These are phyloP conservation scores for Andricus curvator DNA, from an alignment of 2,888 invertebrate genomes.

Conservation along the genomic window DNA sequence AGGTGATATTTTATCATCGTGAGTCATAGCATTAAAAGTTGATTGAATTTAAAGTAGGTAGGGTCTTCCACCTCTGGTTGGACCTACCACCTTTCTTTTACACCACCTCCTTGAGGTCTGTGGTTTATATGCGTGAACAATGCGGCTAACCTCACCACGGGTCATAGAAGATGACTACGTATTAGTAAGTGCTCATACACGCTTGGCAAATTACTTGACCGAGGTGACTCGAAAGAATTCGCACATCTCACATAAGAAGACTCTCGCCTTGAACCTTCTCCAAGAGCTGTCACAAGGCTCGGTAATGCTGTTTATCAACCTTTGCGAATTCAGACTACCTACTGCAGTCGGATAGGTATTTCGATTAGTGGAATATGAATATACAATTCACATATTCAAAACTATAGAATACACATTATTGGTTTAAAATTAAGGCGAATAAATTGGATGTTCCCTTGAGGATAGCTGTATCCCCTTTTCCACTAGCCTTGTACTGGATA, in stretches of 20 bases:
- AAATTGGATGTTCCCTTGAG: not conserved
- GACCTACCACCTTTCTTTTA: slow-evolving; percentile 3
- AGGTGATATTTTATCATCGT: not conserved
- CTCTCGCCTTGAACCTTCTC: slow-evolving; percentile 33
- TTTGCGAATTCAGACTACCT: slow-evolving; percentile 34
- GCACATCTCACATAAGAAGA: slow-evolving; percentile 42
- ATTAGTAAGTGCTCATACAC: slow-evolving; percentile 29
- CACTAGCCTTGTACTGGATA: too few relatives aligned
- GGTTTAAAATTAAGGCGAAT: not conserved
- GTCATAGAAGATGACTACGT: slow-evolving; percentile 37
- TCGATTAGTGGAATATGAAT: slow-evolving; percentile 6
- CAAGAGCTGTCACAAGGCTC: slow-evolving; percentile 24
- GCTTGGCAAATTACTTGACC: slow-evolving; percentile 47
- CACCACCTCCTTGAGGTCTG: slow-evolving; percentile 24
- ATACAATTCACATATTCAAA: not conserved
- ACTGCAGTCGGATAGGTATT: slow-evolving; percentile 8
- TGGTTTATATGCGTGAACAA: slow-evolving; percentile 44
- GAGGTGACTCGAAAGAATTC: slow-evolving; percentile 46
- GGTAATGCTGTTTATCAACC: slow-evolving; percentile 22
- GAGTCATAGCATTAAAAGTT: not conserved
- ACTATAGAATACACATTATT: not conserved
- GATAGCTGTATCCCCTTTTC: not conserved
- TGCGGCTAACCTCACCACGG: slow-evolving; percentile 42
- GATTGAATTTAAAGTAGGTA: slow-evolving; percentile 25
- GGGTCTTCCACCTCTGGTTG: not conserved